Evolutionary conservation across 1,140 invertebrate genomes (phyloP), one percentile per base, ranked within the genome.

Genomic region (Saxidomus purpurata): DNA sequence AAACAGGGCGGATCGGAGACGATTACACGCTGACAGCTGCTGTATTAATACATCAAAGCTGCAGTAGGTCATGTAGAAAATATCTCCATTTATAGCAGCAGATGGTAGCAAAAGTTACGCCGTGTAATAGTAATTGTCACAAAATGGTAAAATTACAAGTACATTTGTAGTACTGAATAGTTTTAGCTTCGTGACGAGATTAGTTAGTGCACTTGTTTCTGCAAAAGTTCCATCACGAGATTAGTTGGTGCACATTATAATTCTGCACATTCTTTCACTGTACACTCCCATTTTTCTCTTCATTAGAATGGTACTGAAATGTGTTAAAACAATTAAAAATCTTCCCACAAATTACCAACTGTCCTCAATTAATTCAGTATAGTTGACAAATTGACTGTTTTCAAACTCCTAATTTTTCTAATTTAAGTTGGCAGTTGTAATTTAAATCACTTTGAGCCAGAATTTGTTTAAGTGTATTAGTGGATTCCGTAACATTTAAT

Each of bases 321-420:
- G n/a, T n/a, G n/a, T n/a, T n/a, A n/a, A n/a, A 19, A 9, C n/a
- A 31, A 67, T 67, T 67, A 67, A 31, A 67, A 28, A 34, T 36
- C 61, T 4, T 36, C 25, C 8, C 61, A 67, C 61, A 34, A 67
- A 67, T 67, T 67, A 67, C 28, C 31, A 31, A 28, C 31, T 67
- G 61, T 67, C 61, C 8, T 67, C 17, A 31, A 6, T 6, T 67
- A 67, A 67, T 67, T 67, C 28, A 67, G 31, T 67, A 67, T 31
- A 13, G 61, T 67, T 67, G 31, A 67, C 61, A 67, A 67, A 67
- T 67, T 67, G 11, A 22, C 9, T 67, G 61, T 67, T 67, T 67
- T 67, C 61, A 67, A 67, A 67, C 61, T 67, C 61, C 28, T 28
- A 67, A 67, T 67, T 28, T 55, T 67, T 67, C 61, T 67, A 67